These are phyloP conservation scores for Meghimatium bilineatum DNA, from an alignment of 2,888 invertebrate genomes.

Conservation along the genomic window DNA sequence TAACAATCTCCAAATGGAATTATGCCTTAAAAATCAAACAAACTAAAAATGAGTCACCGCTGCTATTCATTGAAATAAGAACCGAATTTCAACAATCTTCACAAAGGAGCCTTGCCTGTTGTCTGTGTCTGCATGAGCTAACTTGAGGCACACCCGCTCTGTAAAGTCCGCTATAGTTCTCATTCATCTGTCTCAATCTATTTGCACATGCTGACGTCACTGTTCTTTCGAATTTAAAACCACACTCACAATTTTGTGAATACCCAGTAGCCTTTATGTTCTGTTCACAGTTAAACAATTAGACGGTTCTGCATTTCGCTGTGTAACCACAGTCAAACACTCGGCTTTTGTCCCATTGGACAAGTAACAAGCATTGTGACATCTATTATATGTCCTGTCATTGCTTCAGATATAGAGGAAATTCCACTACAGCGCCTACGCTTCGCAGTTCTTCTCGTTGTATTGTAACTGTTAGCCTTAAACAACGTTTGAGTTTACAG, in stretches of 20 bases:
- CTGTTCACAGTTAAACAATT: slow-evolving; percentile 19
- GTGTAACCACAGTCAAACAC: slow-evolving; percentile 13
- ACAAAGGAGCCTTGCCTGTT: slow-evolving; percentile 5
- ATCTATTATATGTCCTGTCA: slow-evolving; percentile 13
- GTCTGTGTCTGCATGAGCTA: background rate
- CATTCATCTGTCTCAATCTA: slow-evolving; percentile 3
- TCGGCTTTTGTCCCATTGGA: background rate
- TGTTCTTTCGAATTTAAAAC: background rate
- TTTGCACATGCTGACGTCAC: slow-evolving; percentile 33
- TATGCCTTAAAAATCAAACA: background rate
- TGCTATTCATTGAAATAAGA: background rate
- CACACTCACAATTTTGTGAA: background rate
- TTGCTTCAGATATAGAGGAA: background rate
- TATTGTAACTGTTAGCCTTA: background rate
- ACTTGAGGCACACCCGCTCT: slow-evolving; percentile 15
- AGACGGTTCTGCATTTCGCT: background rate
- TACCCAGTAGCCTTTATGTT: background rate
- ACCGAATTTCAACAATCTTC: background rate
- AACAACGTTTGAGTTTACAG: background rate
- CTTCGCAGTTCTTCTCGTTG: background rate
- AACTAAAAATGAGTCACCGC: background rate
- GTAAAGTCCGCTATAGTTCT: slow-evolving; percentile 21
- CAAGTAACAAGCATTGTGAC: slow-evolving; percentile 7
- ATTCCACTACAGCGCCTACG: slow-evolving; percentile 2
- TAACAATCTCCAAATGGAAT: no score